Percentiles rank a stretch among this genome's conserved stretches.
phyloP scores from a whole-genome alignment of 2,113 vertebrate genomes.

The Rhinogobius similis region DNA sequence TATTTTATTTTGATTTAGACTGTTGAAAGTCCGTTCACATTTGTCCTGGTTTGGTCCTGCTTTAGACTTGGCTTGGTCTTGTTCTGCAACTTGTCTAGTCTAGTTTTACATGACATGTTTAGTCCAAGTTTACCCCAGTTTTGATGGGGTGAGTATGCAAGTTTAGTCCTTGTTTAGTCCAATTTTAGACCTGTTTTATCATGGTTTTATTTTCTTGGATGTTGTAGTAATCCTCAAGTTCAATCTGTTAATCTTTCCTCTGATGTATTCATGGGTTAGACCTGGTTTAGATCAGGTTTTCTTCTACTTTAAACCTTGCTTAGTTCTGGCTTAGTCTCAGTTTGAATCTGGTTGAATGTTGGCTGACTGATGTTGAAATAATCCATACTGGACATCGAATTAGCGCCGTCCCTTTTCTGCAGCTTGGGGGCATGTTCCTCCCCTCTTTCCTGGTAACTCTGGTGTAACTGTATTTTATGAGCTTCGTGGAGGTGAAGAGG shows the following conservation, averaged over 20 bases:
- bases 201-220: background rate
- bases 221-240: background rate
- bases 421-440: constrained; percentile 23
- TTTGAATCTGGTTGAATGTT: background rate
- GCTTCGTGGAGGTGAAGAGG: background rate
- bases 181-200: background rate
- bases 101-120: background rate
- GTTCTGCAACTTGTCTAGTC: background rate
- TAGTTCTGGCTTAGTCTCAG: background rate
- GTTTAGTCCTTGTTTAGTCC: background rate
- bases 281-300: background rate
- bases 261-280: background rate
- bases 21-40: too few species aligned
- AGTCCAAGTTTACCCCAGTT: background rate
- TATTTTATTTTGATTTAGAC: too few species aligned
- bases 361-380: constrained; percentile 39
- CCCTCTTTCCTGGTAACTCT: background rate
- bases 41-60: background rate
- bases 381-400: background rate
- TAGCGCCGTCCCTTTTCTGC: background rate
- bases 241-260: background rate
- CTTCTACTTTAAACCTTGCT: too few species aligned
- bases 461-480: background rate
- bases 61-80: background rate
- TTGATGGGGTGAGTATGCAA: too few species aligned